Base-by-base conservation (phyloP, 2,113 vertebrate species). In the Saccopteryx leptura region DNA sequence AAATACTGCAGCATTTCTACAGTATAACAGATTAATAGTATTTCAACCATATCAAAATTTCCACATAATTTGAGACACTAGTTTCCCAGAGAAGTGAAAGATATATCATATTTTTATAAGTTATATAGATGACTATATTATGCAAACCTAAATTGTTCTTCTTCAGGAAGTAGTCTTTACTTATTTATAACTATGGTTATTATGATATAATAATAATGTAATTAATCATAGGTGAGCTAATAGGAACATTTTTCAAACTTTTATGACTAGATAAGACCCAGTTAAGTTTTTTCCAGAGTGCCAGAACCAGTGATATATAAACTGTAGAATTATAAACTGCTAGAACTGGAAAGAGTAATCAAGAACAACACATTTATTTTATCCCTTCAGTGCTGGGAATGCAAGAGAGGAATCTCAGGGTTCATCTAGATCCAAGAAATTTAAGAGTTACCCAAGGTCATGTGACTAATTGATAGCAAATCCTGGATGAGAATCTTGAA, bases 21-120 rank as follows among this genome's bases (percentile, higher is more conserved):
- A 66, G 24, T 82, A 68, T 52, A 72, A 87, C n/a, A 68, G 26
- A 26, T 85, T 94, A 83, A 79, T 90, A 78, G 18, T n/a, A 88
- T 86, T 90, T 87, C 65, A 90, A 7, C 50, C 21, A 60, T 52
- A 63, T 56, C 86, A 92, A 79, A n/a, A 68, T 88, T 96, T 91
- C 92, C 39, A 68, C 26, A 50, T 86, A 81, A 96, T 85, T 93
- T 93, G 61, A 92, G 80, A 56, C 18, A 83, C 9, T 75, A 23
- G 18, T 94, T 95, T 90, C 24, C 46, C n/a, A 88, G 86, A 72
- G 46, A 93, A 84, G 7, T 91, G 26, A 87, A 46, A 90, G 65
- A 2, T 26, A 17, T 91, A 39, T 48, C 15, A 66, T 86, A 65
- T 88, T 74, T 91, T 97, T 93, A 86, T 96, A 68, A 79, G 66